Base-by-base conservation (phyloP, 2,113 vertebrate genomes). In the Sceloporus undulatus region DNA sequence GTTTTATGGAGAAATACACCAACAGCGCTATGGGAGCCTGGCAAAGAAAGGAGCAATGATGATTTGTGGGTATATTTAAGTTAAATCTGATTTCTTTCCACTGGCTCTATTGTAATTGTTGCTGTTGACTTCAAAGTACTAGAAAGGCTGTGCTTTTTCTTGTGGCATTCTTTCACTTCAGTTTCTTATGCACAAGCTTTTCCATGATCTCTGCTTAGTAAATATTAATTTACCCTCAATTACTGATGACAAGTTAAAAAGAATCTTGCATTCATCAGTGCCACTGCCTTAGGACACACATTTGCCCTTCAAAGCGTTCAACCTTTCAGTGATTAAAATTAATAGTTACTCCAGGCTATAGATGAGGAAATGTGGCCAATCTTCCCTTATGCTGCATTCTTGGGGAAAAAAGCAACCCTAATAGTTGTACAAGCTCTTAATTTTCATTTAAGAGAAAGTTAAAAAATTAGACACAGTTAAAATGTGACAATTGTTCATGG, bases 191-290 rank as follows among this genome's bases (percentile, higher is more conserved):
- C 89, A 88, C 87, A 82, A 84, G 86, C 83, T 82, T 88, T 93
- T 84, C 92, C 91, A 25, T 89, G 90, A 95, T 89, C 93, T 96
- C 97, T 98, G 96, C 95, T 97, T 95, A 96, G 95, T 96, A 96
- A 97, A 96, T 91, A 95, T 95, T 95, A 95, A 95, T 95, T 95
- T 94, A 93, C 94, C 92, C 93, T 91, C 97, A 94, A 98, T 98
- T 94, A 92, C 95, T 93, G 95, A 95, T 96, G 98, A 98, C 98
- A 98, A 95, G 96, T 93, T 71, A 95, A 97, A 97, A 95, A 93
- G 94, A 94, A 90, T 90, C 92, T 95, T 89, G 93, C 94, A 95
- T 96, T 97, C 94, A 91, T 95, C 92, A 87, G 92, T 88, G 89
- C 93, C 94, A 90, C 85, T 90, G 95, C 95, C 90, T 78, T 82